Conservation (phyloP, 1,140 invertebrate species). For the Tetragonula clypearis region DNA sequence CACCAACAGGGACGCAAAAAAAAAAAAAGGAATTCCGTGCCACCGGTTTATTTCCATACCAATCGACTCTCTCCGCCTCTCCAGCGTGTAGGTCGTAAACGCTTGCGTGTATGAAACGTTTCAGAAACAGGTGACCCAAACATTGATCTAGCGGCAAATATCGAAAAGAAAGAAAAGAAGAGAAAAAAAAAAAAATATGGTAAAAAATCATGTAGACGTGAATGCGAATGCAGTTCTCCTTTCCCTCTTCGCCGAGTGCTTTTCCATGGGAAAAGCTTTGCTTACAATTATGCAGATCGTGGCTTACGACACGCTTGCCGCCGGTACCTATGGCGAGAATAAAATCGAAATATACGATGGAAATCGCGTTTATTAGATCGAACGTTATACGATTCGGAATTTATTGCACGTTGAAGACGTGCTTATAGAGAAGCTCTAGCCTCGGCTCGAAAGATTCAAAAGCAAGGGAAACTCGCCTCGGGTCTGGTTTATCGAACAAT, state of each 20-base stretch:
- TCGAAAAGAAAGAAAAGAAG: not conserved
- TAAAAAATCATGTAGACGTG: not conserved
- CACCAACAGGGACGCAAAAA: conserved; percentile 26
- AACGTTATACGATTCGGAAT: not conserved
- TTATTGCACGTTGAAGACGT: not conserved
- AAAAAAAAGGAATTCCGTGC: not conserved
- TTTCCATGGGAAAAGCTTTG: not conserved
- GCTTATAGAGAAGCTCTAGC: not conserved
- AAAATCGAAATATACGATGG: not conserved
- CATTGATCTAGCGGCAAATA: not conserved
- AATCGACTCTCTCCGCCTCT: not conserved
- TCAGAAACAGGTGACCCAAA: not conserved
- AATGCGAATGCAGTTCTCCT: too few species aligned
- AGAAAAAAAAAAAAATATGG: too few species aligned
- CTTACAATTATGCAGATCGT: not conserved
- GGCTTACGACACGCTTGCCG: not conserved
- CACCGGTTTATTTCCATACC: conserved; percentile 40
- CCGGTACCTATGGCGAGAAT: not conserved
- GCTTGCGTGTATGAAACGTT: not conserved
- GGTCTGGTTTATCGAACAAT: not conserved
- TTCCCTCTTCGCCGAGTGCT: not conserved
- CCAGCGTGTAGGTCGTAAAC: not conserved
- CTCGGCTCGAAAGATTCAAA: not conserved
- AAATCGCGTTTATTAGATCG: not conserved
- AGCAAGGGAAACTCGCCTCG: not conserved